A percentile compares a stretch with the other conserved stretches of the same genome.
Conservation (phyloP, 2,888 invertebrate species). For the Macroteleia sp. region DNA sequence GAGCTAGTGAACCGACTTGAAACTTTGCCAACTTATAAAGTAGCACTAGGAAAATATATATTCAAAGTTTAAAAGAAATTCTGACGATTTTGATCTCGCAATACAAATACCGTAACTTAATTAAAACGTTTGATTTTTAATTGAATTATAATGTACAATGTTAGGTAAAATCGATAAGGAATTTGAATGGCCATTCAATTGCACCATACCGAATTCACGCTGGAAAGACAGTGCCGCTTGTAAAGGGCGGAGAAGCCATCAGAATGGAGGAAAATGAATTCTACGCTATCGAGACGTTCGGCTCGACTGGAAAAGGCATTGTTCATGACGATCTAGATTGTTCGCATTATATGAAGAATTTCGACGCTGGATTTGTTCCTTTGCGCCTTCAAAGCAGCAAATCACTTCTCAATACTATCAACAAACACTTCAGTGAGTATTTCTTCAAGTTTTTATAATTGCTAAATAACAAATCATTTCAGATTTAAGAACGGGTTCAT, state of each 20-base stretch:
- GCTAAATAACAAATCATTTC: too few relatives aligned
- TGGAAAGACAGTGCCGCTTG: slow-evolving; percentile 99
- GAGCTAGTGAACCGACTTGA: too few relatives aligned
- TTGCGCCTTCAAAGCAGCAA: slow-evolving; percentile 96
- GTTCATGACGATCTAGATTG: slow-evolving; percentile 99
- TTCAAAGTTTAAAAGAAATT: too few relatives aligned
- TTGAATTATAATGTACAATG: too few relatives aligned
- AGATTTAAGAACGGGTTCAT: too few relatives aligned
- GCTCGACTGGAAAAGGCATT: slow-evolving; percentile 96
- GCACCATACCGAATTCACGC: slow-evolving; percentile 98
- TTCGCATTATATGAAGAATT: slow-evolving; percentile 99
- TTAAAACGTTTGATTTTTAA: too few relatives aligned
- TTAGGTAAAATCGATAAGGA: slow-evolving; percentile 96
- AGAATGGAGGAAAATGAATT: slow-evolving; percentile 99
- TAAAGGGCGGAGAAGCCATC: slow-evolving; percentile 98
- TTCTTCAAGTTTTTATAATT: slow-evolving; percentile 8
- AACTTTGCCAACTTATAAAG: too few relatives aligned
- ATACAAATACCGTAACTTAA: too few relatives aligned
- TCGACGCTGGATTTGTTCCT: slow-evolving; percentile 95
- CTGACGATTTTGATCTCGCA: too few relatives aligned
- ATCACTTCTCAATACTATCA: slow-evolving; percentile 94
- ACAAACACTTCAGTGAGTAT: slow-evolving; percentile 98
- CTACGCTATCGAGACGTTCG: slow-evolving; percentile 99
- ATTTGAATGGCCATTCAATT: slow-evolving; percentile 99
- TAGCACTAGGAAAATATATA: too few relatives aligned